A percentile compares a stretch with the other conserved stretches of the same genome.
Evolutionary conservation across 2,888 invertebrate genomes (phyloP).

Genomic region (Busseola fusca): DNA sequence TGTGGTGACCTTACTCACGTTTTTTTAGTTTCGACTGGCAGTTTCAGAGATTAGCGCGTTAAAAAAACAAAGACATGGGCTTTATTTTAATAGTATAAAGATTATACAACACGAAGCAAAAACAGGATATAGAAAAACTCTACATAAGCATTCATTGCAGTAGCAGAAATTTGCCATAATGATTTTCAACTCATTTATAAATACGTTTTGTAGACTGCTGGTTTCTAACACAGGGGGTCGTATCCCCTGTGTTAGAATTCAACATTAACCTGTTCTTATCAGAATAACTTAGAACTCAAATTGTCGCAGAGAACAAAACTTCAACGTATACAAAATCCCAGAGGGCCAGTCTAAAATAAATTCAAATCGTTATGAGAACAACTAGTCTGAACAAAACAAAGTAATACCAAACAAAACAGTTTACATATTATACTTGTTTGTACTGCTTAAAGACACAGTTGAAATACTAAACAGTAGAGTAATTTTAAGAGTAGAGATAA

Average conservation of each 20-base stretch:
- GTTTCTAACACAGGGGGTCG: no score
- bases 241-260: neutral
- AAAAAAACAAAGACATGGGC: neutral
- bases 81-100: neutral
- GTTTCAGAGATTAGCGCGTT: neutral
- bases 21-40: no score
- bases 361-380: constrained; percentile 48
- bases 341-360: constrained; percentile 46
- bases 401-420: constrained; percentile 53
- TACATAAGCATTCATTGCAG: neutral
- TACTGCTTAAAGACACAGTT: constrained; percentile 23
- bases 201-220: neutral
- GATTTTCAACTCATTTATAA: constrained; percentile 10
- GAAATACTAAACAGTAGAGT: constrained; percentile 17
- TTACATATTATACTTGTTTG: constrained; percentile 37
- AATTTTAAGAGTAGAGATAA: no score
- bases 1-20: no score
- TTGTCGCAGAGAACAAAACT: constrained; percentile 18
- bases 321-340: constrained; percentile 30
- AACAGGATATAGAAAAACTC: neutral
- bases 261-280: constrained; percentile 10
- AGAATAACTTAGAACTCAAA: constrained; percentile 12
- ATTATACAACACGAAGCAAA: neutral
- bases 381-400: constrained; percentile 37
- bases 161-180: neutral